A percentile compares a stretch with the other conserved stretches of the same genome.
Conservation (phyloP, 2,797 vertebrate genomes). For the Pseudochirops cupreus region DNA sequence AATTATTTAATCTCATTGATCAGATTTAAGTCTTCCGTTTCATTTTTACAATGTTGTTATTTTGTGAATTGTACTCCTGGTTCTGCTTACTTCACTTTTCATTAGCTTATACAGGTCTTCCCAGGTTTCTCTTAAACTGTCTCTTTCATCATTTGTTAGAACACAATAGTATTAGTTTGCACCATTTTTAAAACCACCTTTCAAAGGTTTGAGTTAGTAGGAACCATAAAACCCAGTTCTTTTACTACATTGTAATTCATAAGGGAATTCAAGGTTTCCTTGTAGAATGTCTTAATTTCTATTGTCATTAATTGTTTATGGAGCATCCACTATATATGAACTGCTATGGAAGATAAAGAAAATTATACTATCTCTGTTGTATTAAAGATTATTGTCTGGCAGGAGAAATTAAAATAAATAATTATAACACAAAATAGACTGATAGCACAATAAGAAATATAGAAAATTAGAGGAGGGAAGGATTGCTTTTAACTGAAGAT, state of each 20-base stretch:
- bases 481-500: background rate
- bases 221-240: background rate
- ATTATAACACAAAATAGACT: background rate
- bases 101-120: background rate
- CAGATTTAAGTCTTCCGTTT: background rate
- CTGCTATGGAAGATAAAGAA: background rate
- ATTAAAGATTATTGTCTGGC: background rate
- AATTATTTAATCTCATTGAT: background rate
- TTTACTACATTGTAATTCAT: background rate
- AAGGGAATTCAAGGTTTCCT: constrained; percentile 1
- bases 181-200: constrained; percentile 36
- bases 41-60: background rate
- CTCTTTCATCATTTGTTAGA: background rate
- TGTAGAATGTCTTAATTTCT: constrained; percentile 19
- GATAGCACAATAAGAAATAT: background rate
- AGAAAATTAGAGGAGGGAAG: background rate
- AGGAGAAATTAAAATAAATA: background rate
- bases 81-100: background rate
- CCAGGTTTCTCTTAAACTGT: background rate
- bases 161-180: background rate
- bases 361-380: background rate
- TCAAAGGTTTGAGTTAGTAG: constrained; percentile 27
- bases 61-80: background rate
- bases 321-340: background rate
- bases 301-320: background rate